Evolutionary conservation across 2,113 vertebrate genomes (phyloP).

Genomic region (Chitala chitala): DNA sequence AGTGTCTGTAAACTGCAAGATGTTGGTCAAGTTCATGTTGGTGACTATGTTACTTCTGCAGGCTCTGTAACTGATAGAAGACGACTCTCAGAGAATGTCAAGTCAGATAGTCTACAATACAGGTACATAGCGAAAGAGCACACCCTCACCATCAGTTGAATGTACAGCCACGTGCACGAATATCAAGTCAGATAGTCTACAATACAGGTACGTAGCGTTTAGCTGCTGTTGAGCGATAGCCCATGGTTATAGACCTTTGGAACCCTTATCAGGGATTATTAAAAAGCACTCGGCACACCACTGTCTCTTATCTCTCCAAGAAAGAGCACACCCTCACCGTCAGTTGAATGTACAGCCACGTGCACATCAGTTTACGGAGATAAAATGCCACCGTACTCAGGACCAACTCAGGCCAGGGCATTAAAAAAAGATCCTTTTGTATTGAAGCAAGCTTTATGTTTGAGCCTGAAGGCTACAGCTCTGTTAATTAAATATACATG

Average conservation of each 20-base stretch:
- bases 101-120: no score
- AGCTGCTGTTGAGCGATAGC: background rate
- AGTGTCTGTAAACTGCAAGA: no score
- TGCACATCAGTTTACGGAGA: background rate
- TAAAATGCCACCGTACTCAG: background rate
- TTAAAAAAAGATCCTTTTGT: background rate
- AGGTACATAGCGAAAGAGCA: background rate
- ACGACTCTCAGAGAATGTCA: no score
- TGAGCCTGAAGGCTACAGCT: conserved; percentile 3
- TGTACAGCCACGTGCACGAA: background rate
- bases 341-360: background rate
- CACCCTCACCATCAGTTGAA: background rate
- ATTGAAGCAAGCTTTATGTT: background rate
- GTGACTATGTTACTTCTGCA: no score
- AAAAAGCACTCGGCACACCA: background rate
- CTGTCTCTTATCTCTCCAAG: background rate
- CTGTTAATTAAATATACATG: conserved; percentile 16
- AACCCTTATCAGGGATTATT: conserved; percentile 4
- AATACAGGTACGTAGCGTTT: background rate
- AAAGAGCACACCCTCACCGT: background rate
- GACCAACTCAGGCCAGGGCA: conserved; percentile 3
- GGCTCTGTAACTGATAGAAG: no score
- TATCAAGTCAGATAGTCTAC: no score
- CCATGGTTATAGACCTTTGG: background rate
- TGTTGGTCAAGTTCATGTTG: no score